Percentiles rank a stretch among this genome's conserved stretches.
Evolutionary conservation across 2,888 invertebrate genomes (phyloP).

Genomic region (Andrena hattorfiana): DNA sequence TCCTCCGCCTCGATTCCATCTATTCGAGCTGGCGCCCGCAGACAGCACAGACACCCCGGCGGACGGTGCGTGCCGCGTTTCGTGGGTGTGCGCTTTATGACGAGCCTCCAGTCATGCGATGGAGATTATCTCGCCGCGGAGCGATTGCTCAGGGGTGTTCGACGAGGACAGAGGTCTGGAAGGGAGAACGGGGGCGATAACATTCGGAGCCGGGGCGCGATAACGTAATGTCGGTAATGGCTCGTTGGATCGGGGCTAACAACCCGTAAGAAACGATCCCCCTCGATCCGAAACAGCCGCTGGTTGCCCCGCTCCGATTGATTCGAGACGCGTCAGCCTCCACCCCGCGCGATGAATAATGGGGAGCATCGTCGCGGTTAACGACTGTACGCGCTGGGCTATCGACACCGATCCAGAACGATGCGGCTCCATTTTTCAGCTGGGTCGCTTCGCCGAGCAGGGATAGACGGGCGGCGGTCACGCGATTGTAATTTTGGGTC

Average conservation of each 20-base stretch:
- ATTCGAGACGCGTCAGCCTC: conserved; percentile 46
- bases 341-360: conserved; percentile 43
- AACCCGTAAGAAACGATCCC: conserved; percentile 70
- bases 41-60: conserved; percentile 9
- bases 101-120: conserved; percentile 67
- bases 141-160: conserved; percentile 57
- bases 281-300: conserved; percentile 55
- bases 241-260: conserved; percentile 72
- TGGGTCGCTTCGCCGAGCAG: conserved; percentile 2
- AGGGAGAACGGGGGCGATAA: conserved; percentile 63
- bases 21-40: not conserved
- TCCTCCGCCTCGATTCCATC: conserved; percentile 5
- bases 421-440: conserved; percentile 46
- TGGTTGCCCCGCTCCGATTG: conserved; percentile 50
- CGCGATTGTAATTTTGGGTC: conserved; percentile 48
- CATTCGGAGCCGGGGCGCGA: conserved; percentile 70
- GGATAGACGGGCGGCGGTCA: conserved; percentile 28
- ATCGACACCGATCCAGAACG: conserved; percentile 21
- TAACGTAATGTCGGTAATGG: conserved; percentile 75
- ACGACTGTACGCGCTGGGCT: conserved; percentile 42
- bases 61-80: conserved; percentile 25
- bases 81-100: conserved; percentile 60
- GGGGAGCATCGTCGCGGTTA: conserved; percentile 40
- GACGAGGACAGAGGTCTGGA: conserved; percentile 35
- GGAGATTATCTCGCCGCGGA: conserved; percentile 67